These are phyloP conservation scores for Paracanthobrama guichenoti DNA, from an alignment of 2,113 vertebrate species.

Conservation along the genomic window DNA sequence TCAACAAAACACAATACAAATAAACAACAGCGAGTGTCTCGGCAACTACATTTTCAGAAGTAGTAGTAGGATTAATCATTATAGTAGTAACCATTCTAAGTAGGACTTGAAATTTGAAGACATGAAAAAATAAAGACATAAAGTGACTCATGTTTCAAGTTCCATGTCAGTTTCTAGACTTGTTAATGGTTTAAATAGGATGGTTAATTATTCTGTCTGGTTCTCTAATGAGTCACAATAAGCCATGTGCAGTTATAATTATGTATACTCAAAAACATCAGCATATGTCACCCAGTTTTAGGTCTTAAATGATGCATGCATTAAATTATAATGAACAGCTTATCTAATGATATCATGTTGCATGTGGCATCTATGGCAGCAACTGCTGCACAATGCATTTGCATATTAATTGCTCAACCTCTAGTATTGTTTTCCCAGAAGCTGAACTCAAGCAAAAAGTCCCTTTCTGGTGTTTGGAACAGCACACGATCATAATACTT, in stretches of 20 bases:
- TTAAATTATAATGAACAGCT: conserved; percentile 14
- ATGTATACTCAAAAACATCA: not conserved
- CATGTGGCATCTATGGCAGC: not conserved
- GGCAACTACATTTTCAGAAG: not conserved
- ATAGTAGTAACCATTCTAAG: not conserved
- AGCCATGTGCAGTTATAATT: conserved; percentile 30
- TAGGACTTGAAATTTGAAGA: not conserved
- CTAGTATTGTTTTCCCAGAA: not conserved
- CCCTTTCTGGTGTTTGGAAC: not conserved
- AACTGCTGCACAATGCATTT: conserved; percentile 1
- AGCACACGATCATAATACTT: too few species aligned
- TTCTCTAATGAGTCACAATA: conserved; percentile 33
- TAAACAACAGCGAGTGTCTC: not conserved
- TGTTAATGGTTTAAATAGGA: not conserved
- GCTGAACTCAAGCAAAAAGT: not conserved
- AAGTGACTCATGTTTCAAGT: not conserved
- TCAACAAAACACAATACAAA: not conserved
- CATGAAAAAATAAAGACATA: not conserved
- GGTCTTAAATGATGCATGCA: conserved; percentile 17
- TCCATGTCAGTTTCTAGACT: too few species aligned
- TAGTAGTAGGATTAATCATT: not conserved
- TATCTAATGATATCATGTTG: not conserved
- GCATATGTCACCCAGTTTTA: conserved; percentile 21
- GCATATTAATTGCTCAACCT: conserved; percentile 9
- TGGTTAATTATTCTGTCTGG: not conserved